Conservation (phyloP, 2,797 vertebrate species). For the Clarias pachynema region DNA sequence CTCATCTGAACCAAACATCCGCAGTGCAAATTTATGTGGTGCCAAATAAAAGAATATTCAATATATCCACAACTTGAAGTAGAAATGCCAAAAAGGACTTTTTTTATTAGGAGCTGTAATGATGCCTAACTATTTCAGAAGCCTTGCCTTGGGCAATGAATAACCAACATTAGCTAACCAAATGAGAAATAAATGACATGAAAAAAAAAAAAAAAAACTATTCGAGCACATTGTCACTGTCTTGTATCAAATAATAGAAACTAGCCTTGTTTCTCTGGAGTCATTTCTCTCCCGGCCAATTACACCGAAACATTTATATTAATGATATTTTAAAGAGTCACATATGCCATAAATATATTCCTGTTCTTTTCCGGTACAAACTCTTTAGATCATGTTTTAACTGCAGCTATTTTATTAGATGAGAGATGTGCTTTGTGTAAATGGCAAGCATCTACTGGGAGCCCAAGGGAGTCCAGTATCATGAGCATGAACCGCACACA, state of each 20-base stretch:
- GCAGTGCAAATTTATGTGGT: background rate
- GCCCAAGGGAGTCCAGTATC: conserved; percentile 18
- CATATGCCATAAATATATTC: background rate
- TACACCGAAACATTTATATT: conserved; percentile 13
- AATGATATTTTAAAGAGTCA: conserved; percentile 28
- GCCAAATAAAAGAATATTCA: conserved; percentile 51
- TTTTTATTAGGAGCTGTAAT: conserved; percentile 43
- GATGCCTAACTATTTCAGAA: conserved; percentile 59
- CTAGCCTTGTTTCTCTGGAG: conserved; percentile 31
- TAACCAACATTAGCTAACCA: conserved; percentile 56
- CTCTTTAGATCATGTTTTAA: background rate
- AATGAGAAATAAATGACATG: conserved; percentile 55
- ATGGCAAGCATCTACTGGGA: conserved; percentile 1
- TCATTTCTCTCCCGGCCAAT: conserved; percentile 33
- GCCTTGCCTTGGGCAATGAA: conserved; percentile 47
- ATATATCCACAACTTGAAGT: background rate
- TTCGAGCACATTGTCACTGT: conserved; percentile 47
- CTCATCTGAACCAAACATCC: background rate
- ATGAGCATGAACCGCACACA: conserved; percentile 32
- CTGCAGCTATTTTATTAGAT: conserved; percentile 22
- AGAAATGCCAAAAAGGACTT: background rate
- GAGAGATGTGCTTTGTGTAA: conserved; percentile 22
- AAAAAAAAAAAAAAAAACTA: conserved; percentile 46
- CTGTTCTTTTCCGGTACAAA: background rate
- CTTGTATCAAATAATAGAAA: conserved; percentile 51